phyloP scores from a whole-genome alignment of 2,113 vertebrate genomes.

The Hippocampus mohnikei region DNA sequence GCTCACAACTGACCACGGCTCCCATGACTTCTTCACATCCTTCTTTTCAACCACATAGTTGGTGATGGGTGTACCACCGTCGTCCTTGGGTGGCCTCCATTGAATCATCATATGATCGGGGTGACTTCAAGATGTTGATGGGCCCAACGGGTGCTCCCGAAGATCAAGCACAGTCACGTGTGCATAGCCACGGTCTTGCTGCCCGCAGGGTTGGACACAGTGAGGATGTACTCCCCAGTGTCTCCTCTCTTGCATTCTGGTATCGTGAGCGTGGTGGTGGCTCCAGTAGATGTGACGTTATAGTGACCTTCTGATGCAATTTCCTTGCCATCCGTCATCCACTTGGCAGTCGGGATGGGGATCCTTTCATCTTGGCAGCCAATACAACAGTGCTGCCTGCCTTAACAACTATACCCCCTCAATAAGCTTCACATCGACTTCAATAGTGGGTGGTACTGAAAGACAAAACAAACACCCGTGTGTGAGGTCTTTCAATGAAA shows the following conservation, averaged over 20 bases:
- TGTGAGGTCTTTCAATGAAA: background rate
- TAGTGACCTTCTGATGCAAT: conserved; percentile 83
- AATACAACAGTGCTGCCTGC: conserved; percentile 84
- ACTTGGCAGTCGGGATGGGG: conserved; percentile 87
- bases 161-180: conserved; percentile 92
- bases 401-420: conserved; percentile 92
- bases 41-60: conserved; percentile 95
- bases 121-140: conserved; percentile 90
- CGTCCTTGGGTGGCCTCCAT: conserved; percentile 92
- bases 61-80: conserved; percentile 90
- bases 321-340: conserved; percentile 84
- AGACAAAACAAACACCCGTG: conserved; percentile 19
- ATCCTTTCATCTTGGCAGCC: conserved; percentile 91
- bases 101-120: conserved; percentile 91
- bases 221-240: conserved; percentile 90
- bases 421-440: conserved; percentile 96
- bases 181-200: conserved; percentile 92
- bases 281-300: conserved; percentile 78
- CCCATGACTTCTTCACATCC: conserved; percentile 87
- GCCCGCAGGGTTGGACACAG: conserved; percentile 87
- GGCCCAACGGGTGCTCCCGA: conserved; percentile 88
- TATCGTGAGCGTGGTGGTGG: conserved; percentile 85
- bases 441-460: conserved; percentile 90
- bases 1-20: conserved; percentile 92
- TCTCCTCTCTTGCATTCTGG: conserved; percentile 84